A percentile compares a stretch with the other conserved stretches of the same genome.
Conservation (phyloP, 2,888 invertebrate genomes). For the Drosophila koepferae region DNA sequence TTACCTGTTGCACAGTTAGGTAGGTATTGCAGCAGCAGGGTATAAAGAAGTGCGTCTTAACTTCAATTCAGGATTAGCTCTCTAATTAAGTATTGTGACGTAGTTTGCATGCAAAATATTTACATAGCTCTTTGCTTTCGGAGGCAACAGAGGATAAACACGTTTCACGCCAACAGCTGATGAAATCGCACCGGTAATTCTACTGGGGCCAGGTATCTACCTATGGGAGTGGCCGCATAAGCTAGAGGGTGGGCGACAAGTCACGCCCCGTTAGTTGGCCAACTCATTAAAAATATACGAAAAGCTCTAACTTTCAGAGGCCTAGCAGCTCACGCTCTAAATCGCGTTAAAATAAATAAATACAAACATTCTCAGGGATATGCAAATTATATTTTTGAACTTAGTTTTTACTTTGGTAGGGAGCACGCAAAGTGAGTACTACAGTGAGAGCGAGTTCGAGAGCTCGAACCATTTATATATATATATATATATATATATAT, state of each 20-base stretch:
- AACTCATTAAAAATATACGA: slow-evolving; percentile 25
- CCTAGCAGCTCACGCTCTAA: slow-evolving; percentile 8
- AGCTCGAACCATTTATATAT: not conserved
- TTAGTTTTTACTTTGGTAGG: slow-evolving; percentile 6
- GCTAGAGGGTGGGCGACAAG: not conserved
- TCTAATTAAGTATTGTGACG: slow-evolving; percentile 42
- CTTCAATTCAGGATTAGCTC: slow-evolving; percentile 14
- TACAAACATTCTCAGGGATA: slow-evolving; percentile 12
- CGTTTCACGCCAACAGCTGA: slow-evolving; percentile 21
- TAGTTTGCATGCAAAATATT: slow-evolving; percentile 32
- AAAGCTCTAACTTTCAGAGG: slow-evolving; percentile 1
- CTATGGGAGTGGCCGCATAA: not conserved
- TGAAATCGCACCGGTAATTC: slow-evolving; percentile 25
- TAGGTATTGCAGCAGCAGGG: not conserved
- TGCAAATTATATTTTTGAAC: slow-evolving; percentile 34
- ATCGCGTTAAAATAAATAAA: slow-evolving; percentile 7
- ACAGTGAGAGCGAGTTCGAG: not conserved
- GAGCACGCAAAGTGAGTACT: not conserved
- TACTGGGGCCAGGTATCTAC: not conserved
- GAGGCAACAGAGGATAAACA: slow-evolving; percentile 8
- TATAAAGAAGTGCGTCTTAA: not conserved
- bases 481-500: not conserved
- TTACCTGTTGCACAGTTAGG: not conserved
- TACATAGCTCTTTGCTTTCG: slow-evolving; percentile 27
- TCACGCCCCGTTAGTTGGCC: slow-evolving; percentile 19